Conservation (phyloP, 53 echinoderm and acorn worm genomes). For the Paelopatides confundens region DNA sequence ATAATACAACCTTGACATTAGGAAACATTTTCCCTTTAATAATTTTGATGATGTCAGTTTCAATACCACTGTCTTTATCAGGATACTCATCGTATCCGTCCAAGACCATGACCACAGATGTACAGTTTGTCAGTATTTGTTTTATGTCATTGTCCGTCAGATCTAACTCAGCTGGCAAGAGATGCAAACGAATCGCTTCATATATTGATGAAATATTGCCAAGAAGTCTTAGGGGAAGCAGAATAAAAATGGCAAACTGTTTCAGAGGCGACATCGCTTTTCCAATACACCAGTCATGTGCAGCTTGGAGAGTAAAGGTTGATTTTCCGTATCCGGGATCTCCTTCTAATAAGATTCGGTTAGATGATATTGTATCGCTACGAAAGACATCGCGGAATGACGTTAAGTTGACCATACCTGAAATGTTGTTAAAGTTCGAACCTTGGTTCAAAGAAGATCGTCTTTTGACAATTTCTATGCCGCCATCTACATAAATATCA, state of each 20-base stretch:
- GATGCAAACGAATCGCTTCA: neutral
- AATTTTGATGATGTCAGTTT: neutral
- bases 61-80: neutral
- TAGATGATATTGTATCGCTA: neutral
- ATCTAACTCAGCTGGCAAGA: neutral
- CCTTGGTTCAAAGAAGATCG: neutral
- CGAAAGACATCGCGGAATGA: neutral
- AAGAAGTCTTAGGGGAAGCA: neutral
- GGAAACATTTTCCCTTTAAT: slow-evolving; percentile 2
- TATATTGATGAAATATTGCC: neutral
- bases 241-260: neutral
- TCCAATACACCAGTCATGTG: neutral
- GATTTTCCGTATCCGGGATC: neutral
- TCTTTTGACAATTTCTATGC: neutral
- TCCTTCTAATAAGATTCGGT: neutral
- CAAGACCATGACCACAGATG: neutral
- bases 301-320: neutral
- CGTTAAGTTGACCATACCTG: neutral
- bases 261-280: neutral
- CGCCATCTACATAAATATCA: neutral
- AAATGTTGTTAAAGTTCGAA: neutral
- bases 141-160: neutral
- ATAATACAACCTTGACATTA: neutral
- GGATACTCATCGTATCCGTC: slow-evolving; percentile 13
- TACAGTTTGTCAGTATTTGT: neutral